Evolutionary conservation across 2,113 vertebrate genomes (phyloP).

Genomic region (Dasyornis broadbenti): DNA sequence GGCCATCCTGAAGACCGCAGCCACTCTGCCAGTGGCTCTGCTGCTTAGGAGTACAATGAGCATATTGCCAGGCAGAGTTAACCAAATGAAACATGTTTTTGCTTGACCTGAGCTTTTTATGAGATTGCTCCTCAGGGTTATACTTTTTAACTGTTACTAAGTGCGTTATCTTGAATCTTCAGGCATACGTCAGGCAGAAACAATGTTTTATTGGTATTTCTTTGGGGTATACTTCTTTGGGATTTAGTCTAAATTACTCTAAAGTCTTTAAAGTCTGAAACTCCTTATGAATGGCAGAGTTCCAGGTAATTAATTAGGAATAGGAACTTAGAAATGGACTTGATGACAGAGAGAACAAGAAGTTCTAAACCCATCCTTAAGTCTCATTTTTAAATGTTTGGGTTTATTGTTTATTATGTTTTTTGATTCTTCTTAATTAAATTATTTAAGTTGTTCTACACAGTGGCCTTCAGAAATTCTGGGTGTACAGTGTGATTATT

Average conservation of each 20-base stretch:
- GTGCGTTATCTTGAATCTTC: constrained; percentile 13
- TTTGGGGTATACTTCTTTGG: background rate
- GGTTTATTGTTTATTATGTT: background rate
- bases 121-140: constrained; percentile 10
- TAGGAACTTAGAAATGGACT: background rate
- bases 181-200: background rate
- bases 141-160: background rate
- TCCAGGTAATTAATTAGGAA: background rate
- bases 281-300: background rate
- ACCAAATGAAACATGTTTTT: background rate
- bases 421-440: background rate
- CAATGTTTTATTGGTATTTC: background rate
- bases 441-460: background rate
- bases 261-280: background rate
- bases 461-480: background rate
- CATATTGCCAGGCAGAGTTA: background rate
- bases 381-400: background rate
- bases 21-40: background rate
- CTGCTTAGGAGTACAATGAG: background rate
- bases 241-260: background rate
- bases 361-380: background rate
- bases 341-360: background rate
- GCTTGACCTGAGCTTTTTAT: constrained; percentile 22
- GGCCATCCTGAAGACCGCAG: background rate
- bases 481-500: background rate